Evolutionary conservation across 2,797 vertebrate genomes (phyloP).

Genomic region (Erpetoichthys calabaricus): DNA sequence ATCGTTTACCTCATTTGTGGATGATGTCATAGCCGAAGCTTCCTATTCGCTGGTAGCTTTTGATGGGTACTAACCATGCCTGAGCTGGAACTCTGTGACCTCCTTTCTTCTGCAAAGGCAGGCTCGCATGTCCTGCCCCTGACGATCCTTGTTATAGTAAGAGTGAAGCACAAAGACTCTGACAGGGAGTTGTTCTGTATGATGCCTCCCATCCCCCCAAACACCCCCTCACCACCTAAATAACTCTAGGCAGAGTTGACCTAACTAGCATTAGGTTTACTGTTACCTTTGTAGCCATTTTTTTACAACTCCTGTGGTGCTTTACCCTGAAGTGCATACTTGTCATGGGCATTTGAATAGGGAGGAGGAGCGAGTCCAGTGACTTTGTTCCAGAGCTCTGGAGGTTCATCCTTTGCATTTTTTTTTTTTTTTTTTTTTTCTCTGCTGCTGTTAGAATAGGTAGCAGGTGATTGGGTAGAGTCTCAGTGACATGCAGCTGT

Average conservation of each 20-base stretch:
- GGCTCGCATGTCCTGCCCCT: constrained; percentile 22
- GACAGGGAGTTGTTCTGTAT: constrained; percentile 24
- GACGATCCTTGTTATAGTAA: constrained; percentile 21
- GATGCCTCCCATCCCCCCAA: constrained; percentile 5
- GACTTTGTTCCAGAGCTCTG: constrained; percentile 26
- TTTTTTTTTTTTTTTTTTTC: background rate
- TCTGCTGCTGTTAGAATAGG: constrained; percentile 11
- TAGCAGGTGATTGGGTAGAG: constrained; percentile 38
- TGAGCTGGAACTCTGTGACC: constrained; percentile 30
- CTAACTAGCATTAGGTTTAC: constrained; percentile 29
- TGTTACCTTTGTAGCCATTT: constrained; percentile 29
- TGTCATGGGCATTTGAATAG: constrained; percentile 29
- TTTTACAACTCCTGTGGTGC: constrained; percentile 27
- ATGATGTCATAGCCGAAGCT: constrained; percentile 35
- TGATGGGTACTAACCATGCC: constrained; percentile 27
- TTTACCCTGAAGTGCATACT: constrained; percentile 27
- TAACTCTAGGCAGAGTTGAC: constrained; percentile 28
- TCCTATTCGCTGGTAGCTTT: constrained; percentile 32
- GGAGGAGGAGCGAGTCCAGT: constrained; percentile 29
- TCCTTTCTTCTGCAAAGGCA: constrained; percentile 31
- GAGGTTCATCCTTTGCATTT: constrained; percentile 19
- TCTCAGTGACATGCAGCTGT: constrained; percentile 29
- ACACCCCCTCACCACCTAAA: constrained; percentile 15
- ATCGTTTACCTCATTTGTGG: constrained; percentile 31
- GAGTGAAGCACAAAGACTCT: constrained; percentile 25